Evolutionary conservation across 2,888 invertebrate genomes (phyloP).

Genomic region (Himalopsyche kuldschensis): DNA sequence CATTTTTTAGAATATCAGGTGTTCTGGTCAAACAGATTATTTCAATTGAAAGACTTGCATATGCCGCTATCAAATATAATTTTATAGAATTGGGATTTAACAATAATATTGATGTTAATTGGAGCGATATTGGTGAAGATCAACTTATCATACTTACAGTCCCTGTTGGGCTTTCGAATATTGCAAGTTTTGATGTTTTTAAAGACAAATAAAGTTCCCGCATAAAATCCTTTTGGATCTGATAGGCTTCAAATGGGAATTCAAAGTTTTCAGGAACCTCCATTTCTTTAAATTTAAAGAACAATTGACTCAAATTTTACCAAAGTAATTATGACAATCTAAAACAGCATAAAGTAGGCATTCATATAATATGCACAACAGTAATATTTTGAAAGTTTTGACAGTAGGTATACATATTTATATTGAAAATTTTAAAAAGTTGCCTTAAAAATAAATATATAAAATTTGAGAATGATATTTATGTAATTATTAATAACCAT

Average conservation of each 20-base stretch:
- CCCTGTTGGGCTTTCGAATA: conserved; percentile 97
- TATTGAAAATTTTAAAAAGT: not conserved
- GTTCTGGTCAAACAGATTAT: no score
- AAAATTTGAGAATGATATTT: no score
- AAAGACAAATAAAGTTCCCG: conserved; percentile 74
- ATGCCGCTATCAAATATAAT: no score
- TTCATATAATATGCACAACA: not conserved
- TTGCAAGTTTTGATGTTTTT: conserved; percentile 79
- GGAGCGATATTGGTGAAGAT: no score
- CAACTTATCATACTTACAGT: conserved; percentile 63
- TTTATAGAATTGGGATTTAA: no score
- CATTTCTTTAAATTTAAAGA: not conserved
- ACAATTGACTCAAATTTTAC: no score
- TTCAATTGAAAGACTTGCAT: no score
- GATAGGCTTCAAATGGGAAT: conserved; percentile 88
- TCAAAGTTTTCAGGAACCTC: conserved; percentile 57
- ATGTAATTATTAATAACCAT: no score
- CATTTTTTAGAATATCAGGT: no score
- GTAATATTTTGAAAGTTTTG: not conserved
- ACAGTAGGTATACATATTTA: not conserved
- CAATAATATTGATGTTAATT: no score
- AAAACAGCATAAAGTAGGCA: not conserved
- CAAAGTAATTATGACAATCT: not conserved
- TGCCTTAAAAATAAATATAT: no score
- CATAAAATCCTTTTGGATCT: conserved; percentile 92